Evolutionary conservation across 1,140 invertebrate genomes (phyloP).

Genomic region (Anastrepha obliqua): DNA sequence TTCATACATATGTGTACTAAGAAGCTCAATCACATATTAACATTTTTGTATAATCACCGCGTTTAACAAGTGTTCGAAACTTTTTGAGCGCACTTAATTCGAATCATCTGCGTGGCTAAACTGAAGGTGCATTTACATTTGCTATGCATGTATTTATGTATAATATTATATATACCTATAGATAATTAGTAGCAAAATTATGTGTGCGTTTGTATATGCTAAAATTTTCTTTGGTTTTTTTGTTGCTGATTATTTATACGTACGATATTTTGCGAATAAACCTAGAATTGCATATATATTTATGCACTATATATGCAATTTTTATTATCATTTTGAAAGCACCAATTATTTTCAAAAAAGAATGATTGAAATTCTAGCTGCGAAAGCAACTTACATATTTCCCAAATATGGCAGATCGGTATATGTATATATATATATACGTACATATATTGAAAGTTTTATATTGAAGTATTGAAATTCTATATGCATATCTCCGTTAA

Average conservation of each 20-base stretch:
- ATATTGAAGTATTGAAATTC: too few species aligned
- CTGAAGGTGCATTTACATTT: background rate
- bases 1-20: background rate
- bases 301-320: background rate
- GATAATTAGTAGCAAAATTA: slow-evolving; percentile 16
- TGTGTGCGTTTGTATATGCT: slow-evolving; percentile 31
- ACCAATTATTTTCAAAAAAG: background rate
- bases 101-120: background rate
- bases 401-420: too few species aligned
- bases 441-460: too few species aligned
- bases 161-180: background rate
- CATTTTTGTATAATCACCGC: background rate
- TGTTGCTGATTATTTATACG: background rate
- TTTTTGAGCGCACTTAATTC: slow-evolving; percentile 1
- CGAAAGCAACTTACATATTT: too few species aligned
- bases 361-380: too few species aligned
- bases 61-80: background rate
- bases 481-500: too few species aligned
- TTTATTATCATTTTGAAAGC: slow-evolving; percentile 7
- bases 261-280: background rate
- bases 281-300: background rate
- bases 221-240: background rate
- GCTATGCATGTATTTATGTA: background rate
- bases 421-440: too few species aligned
- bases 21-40: too few species aligned